phyloP scores from a whole-genome alignment of 2,888 invertebrate species.

The Sesia apiformis region DNA sequence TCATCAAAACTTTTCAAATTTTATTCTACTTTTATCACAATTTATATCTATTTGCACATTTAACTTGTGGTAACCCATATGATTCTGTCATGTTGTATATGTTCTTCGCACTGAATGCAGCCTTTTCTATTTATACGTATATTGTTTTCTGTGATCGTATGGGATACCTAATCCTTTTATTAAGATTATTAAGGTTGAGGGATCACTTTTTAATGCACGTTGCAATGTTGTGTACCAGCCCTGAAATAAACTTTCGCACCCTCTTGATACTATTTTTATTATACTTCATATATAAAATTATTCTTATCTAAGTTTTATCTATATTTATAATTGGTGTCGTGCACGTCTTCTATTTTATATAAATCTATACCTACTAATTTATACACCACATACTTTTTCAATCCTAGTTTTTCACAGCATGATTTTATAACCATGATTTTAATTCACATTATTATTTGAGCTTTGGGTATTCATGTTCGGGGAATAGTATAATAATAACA shows the following conservation, averaged over 20 bases:
- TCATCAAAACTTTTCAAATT: neutral
- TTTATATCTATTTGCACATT: constrained; percentile 7
- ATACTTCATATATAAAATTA: neutral
- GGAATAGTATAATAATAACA: too few relatives aligned
- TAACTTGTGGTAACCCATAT: constrained; percentile 43
- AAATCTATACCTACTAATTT: neutral
- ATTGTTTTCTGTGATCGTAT: constrained; percentile 26
- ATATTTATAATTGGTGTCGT: constrained; percentile 7
- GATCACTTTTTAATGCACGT: constrained; percentile 24
- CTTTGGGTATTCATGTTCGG: neutral
- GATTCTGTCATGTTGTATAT: constrained; percentile 16
- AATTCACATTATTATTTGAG: constrained; percentile 2
- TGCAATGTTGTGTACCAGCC: constrained; percentile 9
- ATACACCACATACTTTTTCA: neutral
- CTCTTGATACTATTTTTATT: constrained; percentile 1
- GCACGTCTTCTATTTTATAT: neutral
- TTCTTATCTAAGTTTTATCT: constrained; percentile 13
- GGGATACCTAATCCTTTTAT: constrained; percentile 34
- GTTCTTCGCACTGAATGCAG: constrained; percentile 26
- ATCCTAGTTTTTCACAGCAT: constrained; percentile 9
- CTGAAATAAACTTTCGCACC: neutral
- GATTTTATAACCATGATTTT: constrained; percentile 7
- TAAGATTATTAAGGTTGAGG: neutral
- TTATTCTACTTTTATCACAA: constrained; percentile 10
- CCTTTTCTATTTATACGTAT: constrained; percentile 17